A percentile compares a stretch with the other conserved stretches of the same genome.
Evolutionary conservation across 2,888 invertebrate species (phyloP).

Genomic region (Prenolepis imparis): DNA sequence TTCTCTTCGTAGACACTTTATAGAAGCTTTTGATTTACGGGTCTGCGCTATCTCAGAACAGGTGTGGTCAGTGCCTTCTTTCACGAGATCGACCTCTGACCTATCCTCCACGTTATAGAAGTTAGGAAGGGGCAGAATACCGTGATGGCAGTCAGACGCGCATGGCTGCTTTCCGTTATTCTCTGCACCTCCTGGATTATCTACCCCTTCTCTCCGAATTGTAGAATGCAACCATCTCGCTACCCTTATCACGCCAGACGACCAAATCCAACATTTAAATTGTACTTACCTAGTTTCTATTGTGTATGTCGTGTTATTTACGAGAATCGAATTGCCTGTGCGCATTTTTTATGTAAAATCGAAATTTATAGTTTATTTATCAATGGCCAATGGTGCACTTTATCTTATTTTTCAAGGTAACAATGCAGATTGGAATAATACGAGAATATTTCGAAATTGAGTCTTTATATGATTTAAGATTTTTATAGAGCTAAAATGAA

Average conservation of each 20-base stretch:
- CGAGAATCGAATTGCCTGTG: neutral
- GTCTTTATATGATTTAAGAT: neutral
- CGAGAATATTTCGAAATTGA: neutral
- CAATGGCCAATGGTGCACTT: neutral
- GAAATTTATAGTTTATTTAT: neutral
- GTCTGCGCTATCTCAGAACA: slow-evolving; percentile 43
- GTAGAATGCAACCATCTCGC: slow-evolving; percentile 33
- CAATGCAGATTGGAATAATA: neutral
- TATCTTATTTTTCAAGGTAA: neutral
- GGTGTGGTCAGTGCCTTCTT: slow-evolving; percentile 52
- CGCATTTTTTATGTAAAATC: neutral
- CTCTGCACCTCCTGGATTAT: slow-evolving; percentile 56
- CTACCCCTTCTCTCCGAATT: slow-evolving; percentile 65
- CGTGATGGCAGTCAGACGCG: slow-evolving; percentile 71
- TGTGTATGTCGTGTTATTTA: neutral
- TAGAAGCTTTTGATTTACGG: slow-evolving; percentile 7
- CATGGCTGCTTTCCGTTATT: slow-evolving; percentile 68
- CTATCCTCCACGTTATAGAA: slow-evolving; percentile 44
- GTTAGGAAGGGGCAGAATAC: slow-evolving; percentile 57
- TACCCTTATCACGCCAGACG: slow-evolving; percentile 18
- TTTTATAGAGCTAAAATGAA: neutral
- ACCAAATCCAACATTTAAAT: slow-evolving; percentile 18
- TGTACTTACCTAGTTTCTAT: slow-evolving; percentile 4
- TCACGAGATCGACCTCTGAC: slow-evolving; percentile 60
- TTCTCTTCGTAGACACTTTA: neutral